Percentiles rank a stretch among this genome's conserved stretches.
Evolutionary conservation across 2,113 vertebrate genomes (phyloP).

Genomic region (Lanius collurio): DNA sequence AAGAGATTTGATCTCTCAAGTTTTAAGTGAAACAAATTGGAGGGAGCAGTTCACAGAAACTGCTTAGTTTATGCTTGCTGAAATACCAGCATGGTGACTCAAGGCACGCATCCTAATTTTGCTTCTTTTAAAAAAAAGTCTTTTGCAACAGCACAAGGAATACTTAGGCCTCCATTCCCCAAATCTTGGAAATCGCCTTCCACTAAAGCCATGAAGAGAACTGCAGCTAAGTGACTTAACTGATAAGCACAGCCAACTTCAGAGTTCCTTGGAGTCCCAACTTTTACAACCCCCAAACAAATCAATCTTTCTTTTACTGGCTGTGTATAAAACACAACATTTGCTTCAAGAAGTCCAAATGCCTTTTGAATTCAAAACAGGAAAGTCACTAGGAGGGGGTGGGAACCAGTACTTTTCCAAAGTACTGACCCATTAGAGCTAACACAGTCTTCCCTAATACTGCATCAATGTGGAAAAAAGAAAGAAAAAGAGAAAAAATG

Average conservation of each 20-base stretch:
- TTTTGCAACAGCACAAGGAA: background rate
- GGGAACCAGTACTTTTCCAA: background rate
- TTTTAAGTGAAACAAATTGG: background rate
- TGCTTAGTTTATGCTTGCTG: background rate
- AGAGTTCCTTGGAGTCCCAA: background rate
- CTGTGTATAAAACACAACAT: slow-evolving; percentile 8
- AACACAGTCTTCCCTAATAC: background rate
- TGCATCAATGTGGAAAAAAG: background rate
- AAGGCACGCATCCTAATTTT: background rate
- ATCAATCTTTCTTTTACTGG: background rate
- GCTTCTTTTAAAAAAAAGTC: background rate
- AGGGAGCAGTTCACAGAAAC: background rate
- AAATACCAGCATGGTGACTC: background rate
- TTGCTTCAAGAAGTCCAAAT: slow-evolving; percentile 16
- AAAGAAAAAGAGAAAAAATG: background rate
- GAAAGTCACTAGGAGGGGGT: background rate
- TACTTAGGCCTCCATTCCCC: background rate
- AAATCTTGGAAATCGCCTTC: background rate
- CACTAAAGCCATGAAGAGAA: background rate
- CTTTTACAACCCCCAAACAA: background rate
- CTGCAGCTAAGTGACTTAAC: background rate
- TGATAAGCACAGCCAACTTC: background rate
- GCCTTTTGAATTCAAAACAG: background rate
- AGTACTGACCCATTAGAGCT: background rate
- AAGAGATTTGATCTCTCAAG: background rate